These are phyloP conservation scores for Tenthredo scrophulariae DNA, from an alignment of 2,888 invertebrate genomes.

Conservation along the genomic window DNA sequence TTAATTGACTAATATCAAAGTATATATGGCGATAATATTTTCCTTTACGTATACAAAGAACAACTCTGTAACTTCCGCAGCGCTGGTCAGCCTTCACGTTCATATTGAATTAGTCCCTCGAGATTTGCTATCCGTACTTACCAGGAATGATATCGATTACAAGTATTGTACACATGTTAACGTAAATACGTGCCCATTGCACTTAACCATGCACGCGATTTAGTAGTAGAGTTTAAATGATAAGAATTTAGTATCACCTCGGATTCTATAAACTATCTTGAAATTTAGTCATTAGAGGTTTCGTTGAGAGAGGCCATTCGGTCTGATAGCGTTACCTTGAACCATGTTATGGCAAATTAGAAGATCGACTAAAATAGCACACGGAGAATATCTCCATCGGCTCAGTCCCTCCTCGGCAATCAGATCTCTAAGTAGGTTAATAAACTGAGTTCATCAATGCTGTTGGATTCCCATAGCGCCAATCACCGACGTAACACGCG, in stretches of 20 bases:
- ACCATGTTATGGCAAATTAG: slow-evolving; percentile 47
- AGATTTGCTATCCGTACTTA: not conserved
- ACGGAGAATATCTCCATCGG: slow-evolving; percentile 65
- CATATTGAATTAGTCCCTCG: not conserved
- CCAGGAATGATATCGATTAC: slow-evolving; percentile 11
- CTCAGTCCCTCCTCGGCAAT: slow-evolving; percentile 64
- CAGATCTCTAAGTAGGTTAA: slow-evolving; percentile 73
- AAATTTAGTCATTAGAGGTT: slow-evolving; percentile 26
- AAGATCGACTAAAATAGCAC: slow-evolving; percentile 33
- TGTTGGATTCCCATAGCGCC: slow-evolving; percentile 73
- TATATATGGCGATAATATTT: slow-evolving; percentile 22
- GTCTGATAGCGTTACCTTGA: slow-evolving; percentile 28
- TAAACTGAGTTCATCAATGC: slow-evolving; percentile 74
- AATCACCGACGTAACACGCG: slow-evolving; percentile 72
- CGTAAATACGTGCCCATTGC: not conserved
- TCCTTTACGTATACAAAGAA: not conserved
- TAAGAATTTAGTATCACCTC: slow-evolving; percentile 12
- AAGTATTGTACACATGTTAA: not conserved
- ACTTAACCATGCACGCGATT: slow-evolving; percentile 4
- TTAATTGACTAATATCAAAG: slow-evolving; percentile 44
- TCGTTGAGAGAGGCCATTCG: slow-evolving; percentile 20
- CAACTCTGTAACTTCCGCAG: not conserved
- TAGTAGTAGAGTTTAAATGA: slow-evolving; percentile 9
- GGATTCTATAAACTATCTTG: not conserved
- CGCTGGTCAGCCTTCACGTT: not conserved